phyloP scores from a whole-genome alignment of 64 coral and sea anemone species.

The Dendronephthya gigantea region DNA sequence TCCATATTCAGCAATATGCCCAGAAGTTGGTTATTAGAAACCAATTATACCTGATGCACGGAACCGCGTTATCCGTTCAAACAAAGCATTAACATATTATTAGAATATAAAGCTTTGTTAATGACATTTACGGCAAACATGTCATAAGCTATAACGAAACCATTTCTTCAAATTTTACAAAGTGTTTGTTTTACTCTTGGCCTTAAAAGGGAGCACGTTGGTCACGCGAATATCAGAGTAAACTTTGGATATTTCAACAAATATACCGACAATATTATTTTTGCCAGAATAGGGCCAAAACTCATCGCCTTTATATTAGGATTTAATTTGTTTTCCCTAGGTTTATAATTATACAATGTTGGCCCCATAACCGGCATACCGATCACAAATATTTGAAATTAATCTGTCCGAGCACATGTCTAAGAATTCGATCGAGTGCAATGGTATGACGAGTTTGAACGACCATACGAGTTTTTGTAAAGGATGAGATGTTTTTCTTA shows the following conservation, averaged over 20 bases:
- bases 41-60: neutral
- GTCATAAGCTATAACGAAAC: neutral
- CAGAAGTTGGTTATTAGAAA: too few relatives aligned
- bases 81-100: neutral
- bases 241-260: neutral
- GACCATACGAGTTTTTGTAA: neutral
- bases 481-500: neutral
- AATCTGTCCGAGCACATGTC: neutral
- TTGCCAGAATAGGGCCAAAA: neutral
- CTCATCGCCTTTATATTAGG: neutral
- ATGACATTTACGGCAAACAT: neutral
- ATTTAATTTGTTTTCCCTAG: neutral
- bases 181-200: neutral
- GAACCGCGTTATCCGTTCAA: neutral
- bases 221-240: neutral
- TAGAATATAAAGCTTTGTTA: neutral
- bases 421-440: too few relatives aligned
- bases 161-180: neutral
- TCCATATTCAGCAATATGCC: too few relatives aligned
- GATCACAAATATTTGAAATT: neutral
- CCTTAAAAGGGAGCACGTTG: neutral
- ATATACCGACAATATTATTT: neutral
- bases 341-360: conserved; percentile 1
- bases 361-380: neutral
- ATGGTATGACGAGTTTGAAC: neutral